Conservation (phyloP, 2,113 vertebrate species). For the Colistium nudipinnis region DNA sequence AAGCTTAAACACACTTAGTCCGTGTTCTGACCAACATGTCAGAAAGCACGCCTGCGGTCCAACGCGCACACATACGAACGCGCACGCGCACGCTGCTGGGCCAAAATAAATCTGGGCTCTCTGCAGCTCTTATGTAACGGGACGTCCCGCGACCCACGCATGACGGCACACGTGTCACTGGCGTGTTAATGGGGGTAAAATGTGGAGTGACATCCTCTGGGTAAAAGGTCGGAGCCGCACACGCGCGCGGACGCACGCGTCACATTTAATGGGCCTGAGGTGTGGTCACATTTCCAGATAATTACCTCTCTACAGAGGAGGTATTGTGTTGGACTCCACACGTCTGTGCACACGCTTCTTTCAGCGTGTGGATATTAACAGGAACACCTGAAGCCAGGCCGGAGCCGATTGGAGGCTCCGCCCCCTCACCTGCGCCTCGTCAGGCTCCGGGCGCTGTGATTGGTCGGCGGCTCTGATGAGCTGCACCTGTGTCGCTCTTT, state of each 20-base stretch:
- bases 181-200: neutral
- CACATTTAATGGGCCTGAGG: conserved; percentile 75
- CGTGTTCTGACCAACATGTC: conserved; percentile 73
- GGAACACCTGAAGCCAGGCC: too few species aligned
- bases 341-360: too few species aligned
- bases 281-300: conserved; percentile 76
- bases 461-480: too few species aligned
- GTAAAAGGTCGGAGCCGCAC: conserved; percentile 11
- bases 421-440: too few species aligned
- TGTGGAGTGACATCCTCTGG: conserved; percentile 32
- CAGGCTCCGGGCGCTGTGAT: too few species aligned
- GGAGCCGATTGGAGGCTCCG: too few species aligned
- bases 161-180: conserved; percentile 4
- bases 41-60: conserved; percentile 74
- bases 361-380: too few species aligned
- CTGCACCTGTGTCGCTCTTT: too few species aligned
- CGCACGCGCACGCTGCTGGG: conserved; percentile 59
- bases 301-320: conserved; percentile 72
- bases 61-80: conserved; percentile 80
- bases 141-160: conserved; percentile 25
- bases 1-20: conserved; percentile 77
- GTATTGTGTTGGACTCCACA: conserved; percentile 61
- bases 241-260: conserved; percentile 43
- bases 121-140: conserved; percentile 64
- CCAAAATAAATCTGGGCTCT: conserved; percentile 78